Evolutionary conservation across 2,888 invertebrate species (phyloP).

Genomic region (Idaea straminata): DNA sequence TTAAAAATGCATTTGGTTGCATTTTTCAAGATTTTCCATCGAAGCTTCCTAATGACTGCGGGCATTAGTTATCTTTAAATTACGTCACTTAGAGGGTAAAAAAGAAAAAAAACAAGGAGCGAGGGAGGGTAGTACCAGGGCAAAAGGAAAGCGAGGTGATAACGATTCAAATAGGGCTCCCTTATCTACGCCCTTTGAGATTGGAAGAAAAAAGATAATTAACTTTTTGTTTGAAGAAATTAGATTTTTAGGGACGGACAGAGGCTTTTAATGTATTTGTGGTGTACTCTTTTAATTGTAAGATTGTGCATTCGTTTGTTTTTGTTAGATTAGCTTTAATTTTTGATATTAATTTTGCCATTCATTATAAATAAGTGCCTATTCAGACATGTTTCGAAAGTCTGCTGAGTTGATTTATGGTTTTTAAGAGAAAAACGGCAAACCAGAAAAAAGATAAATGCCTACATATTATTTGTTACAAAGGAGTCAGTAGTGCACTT

Average conservation of each 20-base stretch:
- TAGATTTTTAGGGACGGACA: constrained; percentile 53
- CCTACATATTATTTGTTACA: no score
- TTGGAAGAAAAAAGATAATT: constrained; percentile 71
- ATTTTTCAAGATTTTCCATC: constrained; percentile 50
- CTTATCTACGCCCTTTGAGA: constrained; percentile 70
- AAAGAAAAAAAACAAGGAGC: constrained; percentile 36
- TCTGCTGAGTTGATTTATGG: no score
- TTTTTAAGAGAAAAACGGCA: no score
- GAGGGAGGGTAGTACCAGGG: constrained; percentile 62
- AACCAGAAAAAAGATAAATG: no score
- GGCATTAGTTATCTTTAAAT: constrained; percentile 77
- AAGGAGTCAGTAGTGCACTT: no score
- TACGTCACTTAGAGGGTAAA: constrained; percentile 53
- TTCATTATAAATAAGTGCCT: background rate
- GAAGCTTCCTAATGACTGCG: constrained; percentile 64
- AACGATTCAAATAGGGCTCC: constrained; percentile 66
- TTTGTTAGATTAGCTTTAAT: constrained; percentile 4
- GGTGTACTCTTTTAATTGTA: constrained; percentile 57
- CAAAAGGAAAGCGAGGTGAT: constrained; percentile 56
- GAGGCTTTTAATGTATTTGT: constrained; percentile 65
- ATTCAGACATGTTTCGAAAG: no score
- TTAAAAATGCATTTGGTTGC: constrained; percentile 72
- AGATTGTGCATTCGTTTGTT: constrained; percentile 48
- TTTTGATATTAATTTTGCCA: background rate
- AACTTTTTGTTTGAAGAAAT: constrained; percentile 69